Percentiles rank a stretch among this genome's conserved stretches.
Conservation (phyloP, 2,888 invertebrate genomes). For the Tillus elongatus region DNA sequence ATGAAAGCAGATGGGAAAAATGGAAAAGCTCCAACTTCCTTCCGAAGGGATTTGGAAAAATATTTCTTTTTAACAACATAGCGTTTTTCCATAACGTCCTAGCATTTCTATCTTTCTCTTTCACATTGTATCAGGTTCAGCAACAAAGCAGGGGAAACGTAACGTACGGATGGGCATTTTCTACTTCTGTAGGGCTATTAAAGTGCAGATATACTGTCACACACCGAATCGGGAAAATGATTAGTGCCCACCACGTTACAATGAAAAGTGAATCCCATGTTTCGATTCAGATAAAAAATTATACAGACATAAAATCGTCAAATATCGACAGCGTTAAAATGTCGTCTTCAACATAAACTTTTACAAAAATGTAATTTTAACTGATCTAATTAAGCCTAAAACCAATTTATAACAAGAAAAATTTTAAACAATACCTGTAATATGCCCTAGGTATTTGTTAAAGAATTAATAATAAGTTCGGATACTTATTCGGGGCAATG, state of each 20-base stretch:
- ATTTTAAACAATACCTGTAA: too few relatives aligned
- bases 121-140: constrained; percentile 7
- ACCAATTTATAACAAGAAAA: too few relatives aligned
- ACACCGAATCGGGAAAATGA: constrained; percentile 29
- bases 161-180: too few relatives aligned
- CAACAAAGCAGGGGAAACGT: too few relatives aligned
- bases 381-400: too few relatives aligned
- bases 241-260: constrained; percentile 26
- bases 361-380: too few relatives aligned
- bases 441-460: too few relatives aligned
- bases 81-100: background rate
- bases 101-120: constrained; percentile 4
- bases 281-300: too few relatives aligned
- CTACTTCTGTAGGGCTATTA: too few relatives aligned
- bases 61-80: constrained; percentile 22
- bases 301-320: too few relatives aligned
- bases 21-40: constrained; percentile 25
- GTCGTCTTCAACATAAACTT: background rate
- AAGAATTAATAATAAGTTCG: too few relatives aligned
- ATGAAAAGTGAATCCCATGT: constrained; percentile 26
- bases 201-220: constrained; percentile 30
- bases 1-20: constrained; percentile 35
- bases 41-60: constrained; percentile 28
- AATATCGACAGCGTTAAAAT: background rate
- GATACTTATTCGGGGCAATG: too few relatives aligned